Percentiles rank a stretch among this genome's conserved stretches.
Evolutionary conservation across 1,140 invertebrate genomes (phyloP).

Genomic region (Scaptomyza pallida): DNA sequence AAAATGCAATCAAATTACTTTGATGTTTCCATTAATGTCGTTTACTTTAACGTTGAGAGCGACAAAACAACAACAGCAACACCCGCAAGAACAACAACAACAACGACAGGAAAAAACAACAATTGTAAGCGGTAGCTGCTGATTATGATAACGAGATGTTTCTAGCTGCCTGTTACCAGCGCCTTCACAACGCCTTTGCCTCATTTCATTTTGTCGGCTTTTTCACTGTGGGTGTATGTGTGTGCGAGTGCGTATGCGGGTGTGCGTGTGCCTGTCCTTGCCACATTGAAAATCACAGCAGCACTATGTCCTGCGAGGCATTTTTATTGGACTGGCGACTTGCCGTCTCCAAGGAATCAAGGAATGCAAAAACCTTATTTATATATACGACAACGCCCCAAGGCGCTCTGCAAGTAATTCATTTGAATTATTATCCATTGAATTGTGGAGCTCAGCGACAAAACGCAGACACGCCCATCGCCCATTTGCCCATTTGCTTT

Average conservation of each 20-base stretch:
- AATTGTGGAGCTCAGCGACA: slow-evolving; percentile 25
- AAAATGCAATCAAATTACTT: slow-evolving; percentile 82
- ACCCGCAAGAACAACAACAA: slow-evolving; percentile 24
- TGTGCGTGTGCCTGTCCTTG: slow-evolving; percentile 29
- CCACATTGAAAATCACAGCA: slow-evolving; percentile 61
- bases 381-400: background rate
- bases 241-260: too few species aligned
- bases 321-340: slow-evolving; percentile 62
- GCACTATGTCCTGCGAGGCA: slow-evolving; percentile 68
- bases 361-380: slow-evolving; percentile 36
- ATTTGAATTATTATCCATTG: slow-evolving; percentile 78
- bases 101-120: slow-evolving; percentile 6
- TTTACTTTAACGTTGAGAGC: slow-evolving; percentile 72
- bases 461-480: slow-evolving; percentile 11
- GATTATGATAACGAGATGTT: slow-evolving; percentile 46
- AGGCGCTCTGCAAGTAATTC: slow-evolving; percentile 58
- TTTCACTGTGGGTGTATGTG: slow-evolving; percentile 2
- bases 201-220: slow-evolving; percentile 11
- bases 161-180: slow-evolving; percentile 11
- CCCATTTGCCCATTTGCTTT: background rate
- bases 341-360: slow-evolving; percentile 41
- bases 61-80: slow-evolving; percentile 17
- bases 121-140: slow-evolving; percentile 24
- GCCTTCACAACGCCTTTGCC: slow-evolving; percentile 11
- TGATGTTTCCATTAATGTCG: slow-evolving; percentile 82